Percentiles rank a stretch among this genome's conserved stretches.
These are phyloP conservation scores for Rutilus rutilus DNA, from an alignment of 2,113 vertebrate species.

Conservation along the genomic window DNA sequence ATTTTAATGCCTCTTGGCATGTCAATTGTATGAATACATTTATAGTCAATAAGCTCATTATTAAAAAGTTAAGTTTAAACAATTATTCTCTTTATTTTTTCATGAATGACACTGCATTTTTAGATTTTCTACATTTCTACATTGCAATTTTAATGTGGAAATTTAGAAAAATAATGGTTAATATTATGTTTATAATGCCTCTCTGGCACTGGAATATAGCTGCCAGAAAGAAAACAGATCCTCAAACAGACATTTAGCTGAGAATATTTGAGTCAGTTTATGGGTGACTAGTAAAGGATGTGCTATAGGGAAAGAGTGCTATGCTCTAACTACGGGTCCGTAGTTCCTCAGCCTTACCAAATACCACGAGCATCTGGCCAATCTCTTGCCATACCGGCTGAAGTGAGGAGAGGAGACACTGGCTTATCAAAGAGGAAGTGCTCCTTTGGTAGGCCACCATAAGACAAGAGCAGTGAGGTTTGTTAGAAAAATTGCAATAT, in stretches of 20 bases:
- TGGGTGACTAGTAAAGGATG: not conserved
- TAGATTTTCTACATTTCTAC: too few relatives aligned
- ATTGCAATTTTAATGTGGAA: too few relatives aligned
- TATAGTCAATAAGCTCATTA: too few relatives aligned
- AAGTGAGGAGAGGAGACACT: slow-evolving; percentile 76
- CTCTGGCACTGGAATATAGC: not conserved
- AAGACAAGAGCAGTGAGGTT: slow-evolving; percentile 40
- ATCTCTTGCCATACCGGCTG: slow-evolving; percentile 79
- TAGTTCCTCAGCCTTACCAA: slow-evolving; percentile 69
- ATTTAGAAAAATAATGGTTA: too few relatives aligned
- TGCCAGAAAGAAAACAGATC: not conserved
- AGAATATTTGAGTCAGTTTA: not conserved
- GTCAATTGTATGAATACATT: too few relatives aligned
- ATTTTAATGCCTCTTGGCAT: too few relatives aligned
- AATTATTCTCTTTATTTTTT: too few relatives aligned
- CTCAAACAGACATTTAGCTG: not conserved
- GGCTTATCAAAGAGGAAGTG: slow-evolving; percentile 82
- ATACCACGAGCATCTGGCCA: slow-evolving; percentile 79
- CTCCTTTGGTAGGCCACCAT: slow-evolving; percentile 68
- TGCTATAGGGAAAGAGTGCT: slow-evolving; percentile 7
- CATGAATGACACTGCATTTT: too few relatives aligned
- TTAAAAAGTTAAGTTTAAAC: too few relatives aligned
- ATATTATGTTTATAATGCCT: not conserved
- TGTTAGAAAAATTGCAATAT: slow-evolving; percentile 41
- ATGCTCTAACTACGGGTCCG: not conserved